Conservation (phyloP, 1,140 invertebrate genomes). For the Hypsibius dujardini region DNA sequence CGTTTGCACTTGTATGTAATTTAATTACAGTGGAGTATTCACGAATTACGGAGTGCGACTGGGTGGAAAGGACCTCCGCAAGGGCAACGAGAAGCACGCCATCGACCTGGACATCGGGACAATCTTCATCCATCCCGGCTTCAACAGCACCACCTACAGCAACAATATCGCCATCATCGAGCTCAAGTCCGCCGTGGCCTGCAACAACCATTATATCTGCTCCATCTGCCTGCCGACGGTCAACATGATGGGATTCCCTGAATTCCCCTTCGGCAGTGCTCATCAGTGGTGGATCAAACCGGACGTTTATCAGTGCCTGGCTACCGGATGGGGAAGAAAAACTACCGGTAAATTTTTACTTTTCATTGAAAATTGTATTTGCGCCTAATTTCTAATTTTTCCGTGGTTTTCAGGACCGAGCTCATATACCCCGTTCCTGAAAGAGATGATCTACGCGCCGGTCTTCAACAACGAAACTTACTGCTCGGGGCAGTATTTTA, state of each 20-base stretch:
- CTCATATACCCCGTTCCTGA: not conserved
- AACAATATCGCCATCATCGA: not conserved
- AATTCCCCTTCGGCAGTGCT: no score
- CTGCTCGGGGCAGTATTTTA: not conserved
- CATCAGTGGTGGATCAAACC: not conserved
- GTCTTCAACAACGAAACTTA: not conserved
- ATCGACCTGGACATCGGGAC: not conserved
- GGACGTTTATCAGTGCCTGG: not conserved
- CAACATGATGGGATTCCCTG: no score
- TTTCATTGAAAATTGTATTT: no score
- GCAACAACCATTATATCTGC: not conserved
- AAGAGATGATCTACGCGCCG: not conserved
- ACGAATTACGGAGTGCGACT: not conserved
- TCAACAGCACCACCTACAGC: not conserved
- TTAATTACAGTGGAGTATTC: no score
- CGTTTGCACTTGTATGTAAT: no score
- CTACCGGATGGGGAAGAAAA: not conserved
- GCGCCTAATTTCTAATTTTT: not conserved
- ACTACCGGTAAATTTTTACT: not conserved
- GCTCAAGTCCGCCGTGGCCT: not conserved
- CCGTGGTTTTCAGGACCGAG: not conserved
- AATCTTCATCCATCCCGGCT: not conserved
- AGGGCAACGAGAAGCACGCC: no score
- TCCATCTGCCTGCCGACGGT: conserved; percentile 1
- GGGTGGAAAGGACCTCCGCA: not conserved